Conservation (phyloP, 2,797 vertebrate species). For the Xiphophorus birchmanni region DNA sequence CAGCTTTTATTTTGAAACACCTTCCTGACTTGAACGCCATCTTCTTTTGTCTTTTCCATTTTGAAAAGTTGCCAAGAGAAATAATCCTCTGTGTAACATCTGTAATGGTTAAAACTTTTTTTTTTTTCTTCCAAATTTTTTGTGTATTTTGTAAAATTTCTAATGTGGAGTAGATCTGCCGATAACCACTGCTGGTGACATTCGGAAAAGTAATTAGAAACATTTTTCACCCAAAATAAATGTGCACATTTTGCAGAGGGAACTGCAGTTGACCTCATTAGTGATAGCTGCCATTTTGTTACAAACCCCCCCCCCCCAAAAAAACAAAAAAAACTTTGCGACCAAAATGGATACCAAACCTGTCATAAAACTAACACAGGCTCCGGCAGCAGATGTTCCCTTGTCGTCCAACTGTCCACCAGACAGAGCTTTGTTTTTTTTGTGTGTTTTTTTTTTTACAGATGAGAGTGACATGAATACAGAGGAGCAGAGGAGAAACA, state of each 20-base stretch:
- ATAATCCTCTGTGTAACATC: not conserved
- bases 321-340: conserved; percentile 55
- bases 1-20: not conserved
- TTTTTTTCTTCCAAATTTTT: too few relatives aligned
- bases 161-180: not conserved
- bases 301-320: too few relatives aligned
- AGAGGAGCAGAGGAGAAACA: conserved; percentile 26
- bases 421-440: conserved; percentile 18
- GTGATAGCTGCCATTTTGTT: conserved; percentile 44
- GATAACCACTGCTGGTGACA: not conserved
- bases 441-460: conserved; percentile 40
- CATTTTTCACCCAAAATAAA: not conserved
- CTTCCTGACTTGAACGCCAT: not conserved
- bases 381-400: conserved; percentile 65
- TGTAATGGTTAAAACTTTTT: too few relatives aligned
- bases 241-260: not conserved
- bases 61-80: not conserved
- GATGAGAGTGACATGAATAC: conserved; percentile 47
- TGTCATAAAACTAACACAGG: conserved; percentile 63
- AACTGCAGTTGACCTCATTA: not conserved
- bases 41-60: not conserved
- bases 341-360: conserved; percentile 58
- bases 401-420: conserved; percentile 35
- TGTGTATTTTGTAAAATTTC: not conserved
- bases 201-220: not conserved